Evolutionary conservation across 2,888 invertebrate species (phyloP), one percentile per base, ranked within the genome.

Genomic region (Drosophila pullipes): DNA sequence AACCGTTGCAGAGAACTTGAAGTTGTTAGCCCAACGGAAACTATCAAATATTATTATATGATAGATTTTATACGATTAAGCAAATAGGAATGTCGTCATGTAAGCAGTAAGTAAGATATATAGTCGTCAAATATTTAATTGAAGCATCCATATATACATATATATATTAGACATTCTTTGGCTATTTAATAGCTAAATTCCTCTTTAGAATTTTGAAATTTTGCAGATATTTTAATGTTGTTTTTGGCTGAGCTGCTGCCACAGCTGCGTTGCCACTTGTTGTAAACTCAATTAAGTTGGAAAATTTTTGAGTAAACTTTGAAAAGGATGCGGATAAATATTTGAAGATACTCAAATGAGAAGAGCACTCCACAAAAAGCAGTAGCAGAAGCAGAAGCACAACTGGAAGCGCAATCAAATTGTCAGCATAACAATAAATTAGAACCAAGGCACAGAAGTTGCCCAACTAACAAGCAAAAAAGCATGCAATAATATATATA

Each of bases 361-460:
- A 49, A 74, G 70, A 55, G 50, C 62, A 63, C 67, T 67, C 16
- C 16, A 28, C 58, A 10, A 16, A 28, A 39, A 44, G 16, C 33
- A 35, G 33, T 0, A 33, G 22, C 22, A 6, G 39, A 1, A 33
- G 22, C 22, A 6, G 50, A 16, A 22, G 35, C 10, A 31, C 47
- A 30, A 22, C 47, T 22, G 22, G 1, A 25, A 47, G 82, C 74
- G 84, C 87, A 86, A 89, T 85, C 87, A 85, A 85, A 89, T 86
- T 77, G 85, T 74, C 87, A 79, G 76, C 73, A 75, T 57, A 81
- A 73, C 84, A 75, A 86, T 85, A 88, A 85, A 88, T 85, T 81
- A 76, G 41, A 58, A 35, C 50, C 10, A 35, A 41, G 22, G 50
- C 44, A 10, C 10, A 44, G 33, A 49, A 72, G 41, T 76, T 80